Conservation (phyloP, 2,888 invertebrate species). For the Nebria salina region DNA sequence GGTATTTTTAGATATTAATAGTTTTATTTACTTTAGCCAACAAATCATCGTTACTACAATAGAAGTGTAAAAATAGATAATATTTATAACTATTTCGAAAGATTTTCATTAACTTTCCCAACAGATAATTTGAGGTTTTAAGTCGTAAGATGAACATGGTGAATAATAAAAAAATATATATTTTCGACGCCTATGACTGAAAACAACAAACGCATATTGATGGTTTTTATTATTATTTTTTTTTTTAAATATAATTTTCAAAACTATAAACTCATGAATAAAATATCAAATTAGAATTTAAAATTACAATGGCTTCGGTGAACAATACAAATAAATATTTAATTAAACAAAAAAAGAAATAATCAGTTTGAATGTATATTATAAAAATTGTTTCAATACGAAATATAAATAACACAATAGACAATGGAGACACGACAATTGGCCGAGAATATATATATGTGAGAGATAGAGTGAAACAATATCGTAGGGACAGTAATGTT, state of each 20-base stretch:
- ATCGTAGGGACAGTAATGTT: slow-evolving; percentile 9
- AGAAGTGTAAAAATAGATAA: not conserved
- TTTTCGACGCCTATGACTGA: too few species aligned
- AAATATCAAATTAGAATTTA: not conserved
- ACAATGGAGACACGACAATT: not conserved
- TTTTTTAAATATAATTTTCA: too few species aligned
- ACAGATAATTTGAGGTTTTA: too few species aligned
- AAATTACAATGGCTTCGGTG: not conserved
- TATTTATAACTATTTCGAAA: not conserved
- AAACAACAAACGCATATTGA: too few species aligned
- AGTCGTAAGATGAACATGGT: too few species aligned
- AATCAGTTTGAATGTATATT: not conserved
- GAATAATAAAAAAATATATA: too few species aligned
- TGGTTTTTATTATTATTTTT: too few species aligned
- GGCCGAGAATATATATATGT: not conserved
- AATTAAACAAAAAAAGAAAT: not conserved
- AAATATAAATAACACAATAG: not conserved
- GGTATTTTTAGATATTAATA: not conserved
- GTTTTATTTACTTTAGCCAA: not conserved
- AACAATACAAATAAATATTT: not conserved
- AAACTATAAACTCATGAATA: not conserved
- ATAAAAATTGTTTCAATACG: not conserved
- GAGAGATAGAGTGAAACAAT: not conserved
- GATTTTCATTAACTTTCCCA: not conserved
- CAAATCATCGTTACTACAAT: not conserved